A percentile compares a stretch with the other conserved stretches of the same genome.
These are phyloP conservation scores for Alethe diademata DNA, from an alignment of 2,113 vertebrate genomes.

Conservation along the genomic window DNA sequence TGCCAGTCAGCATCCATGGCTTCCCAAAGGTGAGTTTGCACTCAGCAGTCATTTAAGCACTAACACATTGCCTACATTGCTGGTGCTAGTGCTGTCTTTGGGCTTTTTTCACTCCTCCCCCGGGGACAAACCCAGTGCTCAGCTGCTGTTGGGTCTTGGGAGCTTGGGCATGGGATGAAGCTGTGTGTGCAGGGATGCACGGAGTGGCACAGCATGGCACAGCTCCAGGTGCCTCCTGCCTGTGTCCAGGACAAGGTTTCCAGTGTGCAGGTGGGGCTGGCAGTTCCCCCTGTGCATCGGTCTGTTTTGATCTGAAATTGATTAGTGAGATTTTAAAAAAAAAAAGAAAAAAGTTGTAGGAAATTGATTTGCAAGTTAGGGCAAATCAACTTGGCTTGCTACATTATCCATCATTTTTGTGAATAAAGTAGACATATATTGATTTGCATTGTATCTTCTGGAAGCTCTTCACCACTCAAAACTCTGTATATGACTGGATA, in stretches of 20 bases:
- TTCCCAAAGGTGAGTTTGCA: neutral
- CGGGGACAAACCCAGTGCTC: neutral
- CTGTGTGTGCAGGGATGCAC: neutral
- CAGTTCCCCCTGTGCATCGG: neutral
- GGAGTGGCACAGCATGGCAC: neutral
- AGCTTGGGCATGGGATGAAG: neutral
- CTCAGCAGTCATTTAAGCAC: neutral
- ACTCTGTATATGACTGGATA: neutral
- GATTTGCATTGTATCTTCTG: constrained; percentile 25
- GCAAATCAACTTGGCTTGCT: constrained; percentile 53
- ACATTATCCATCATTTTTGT: constrained; percentile 47
- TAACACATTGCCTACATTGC: neutral
- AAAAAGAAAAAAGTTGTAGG: neutral
- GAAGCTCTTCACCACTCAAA: constrained; percentile 5
- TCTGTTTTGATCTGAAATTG: constrained; percentile 54
- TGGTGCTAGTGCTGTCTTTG: neutral
- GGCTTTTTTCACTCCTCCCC: neutral
- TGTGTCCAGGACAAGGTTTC: neutral
- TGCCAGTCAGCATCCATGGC: neutral
- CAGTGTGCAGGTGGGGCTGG: neutral
- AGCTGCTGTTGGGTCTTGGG: neutral
- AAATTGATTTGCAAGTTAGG: constrained; percentile 70
- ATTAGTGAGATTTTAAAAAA: neutral
- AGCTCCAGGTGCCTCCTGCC: neutral
- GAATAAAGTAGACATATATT: constrained; percentile 13